Evolutionary conservation across 1,140 invertebrate genomes (phyloP), one percentile per base, ranked within the genome.

Genomic region (Drosophila kikkawai): DNA sequence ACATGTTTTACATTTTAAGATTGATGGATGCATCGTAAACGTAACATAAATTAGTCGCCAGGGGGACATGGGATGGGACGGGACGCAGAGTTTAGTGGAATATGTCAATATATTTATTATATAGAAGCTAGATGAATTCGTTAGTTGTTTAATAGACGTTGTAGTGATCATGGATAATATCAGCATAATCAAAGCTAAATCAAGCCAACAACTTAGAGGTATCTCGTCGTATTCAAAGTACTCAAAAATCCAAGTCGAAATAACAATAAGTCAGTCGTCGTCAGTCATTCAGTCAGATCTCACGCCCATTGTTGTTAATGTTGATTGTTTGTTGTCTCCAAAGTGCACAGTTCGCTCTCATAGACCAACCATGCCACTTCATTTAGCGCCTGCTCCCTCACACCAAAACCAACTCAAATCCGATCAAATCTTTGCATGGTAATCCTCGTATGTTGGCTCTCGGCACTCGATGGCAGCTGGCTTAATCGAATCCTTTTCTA

Each of bases 141-240:
- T 88, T 87, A 88, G 84, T 88, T 88, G 84, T 87, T 87, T 84
- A 79, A 84, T 87, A 87, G 80, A 90, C 69, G 74, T 87, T 90
- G 84, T 66, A 51, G 65, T 84, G 75, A 76, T 76, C 73, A 80
- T 80, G 47, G 68, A 80, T 83, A 88, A 88, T 87, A 87, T 87
- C 83, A 87, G 66, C 84, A 84, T 88, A 82, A 74, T 78, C 75
- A 78, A 78, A 80, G 59, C 57, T 37, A 61, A 73, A 65, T 56
- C 70, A 81, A 77, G 61, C 59, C 53, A 61, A 80, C 36, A 58
- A 73, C 34, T 50, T 73, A 71, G 51, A 58, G 51, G 60, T 71
- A 71, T 47, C 45, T 69, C 47, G 75, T 68, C 73, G 71, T 77
- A 64, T 47, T 67, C 70, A 57, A 68, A 71, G 67, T 55, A 68